Evolutionary conservation across 2,113 vertebrate species (phyloP), one percentile per base, ranked within the genome.

Genomic region (Varanus komodoensis): DNA sequence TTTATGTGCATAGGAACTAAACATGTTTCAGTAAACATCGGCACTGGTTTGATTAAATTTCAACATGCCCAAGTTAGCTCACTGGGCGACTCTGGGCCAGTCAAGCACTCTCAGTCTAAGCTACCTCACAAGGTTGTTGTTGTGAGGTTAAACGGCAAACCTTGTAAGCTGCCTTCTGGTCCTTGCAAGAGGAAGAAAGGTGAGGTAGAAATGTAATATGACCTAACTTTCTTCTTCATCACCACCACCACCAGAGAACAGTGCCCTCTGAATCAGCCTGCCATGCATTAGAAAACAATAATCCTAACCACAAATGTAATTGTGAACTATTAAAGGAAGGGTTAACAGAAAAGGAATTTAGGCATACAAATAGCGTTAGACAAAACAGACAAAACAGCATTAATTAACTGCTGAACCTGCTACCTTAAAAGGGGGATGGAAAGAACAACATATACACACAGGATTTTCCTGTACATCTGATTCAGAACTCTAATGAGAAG

Each of bases 51-150:
- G 21, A 77, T 14, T 0, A 9, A 75, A 29, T 0, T 21, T 0
- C 0, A 61, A 69, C 0, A 3, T 52, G 1, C 0, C 0, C 0
- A 32, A n/a, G 0, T 0, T 21, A 0, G 19, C 17, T 6, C 32
- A 38, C 38, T 44, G 38, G 3, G 38, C 3, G 38, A 44, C 38
- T 44, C 38, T 44, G 38, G 38, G 38, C 38, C 38, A 44, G 38
- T 44, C 38, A 44, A 2, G 38, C 38, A 44, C 38, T 44, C 38
- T 44, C 38, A 44, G 38, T 3, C 38, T 44, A 44, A 44, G 38
- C 38, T 44, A 44, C 38, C 38, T 44, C 38, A 44, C 38, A 44
- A 44, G 38, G 38, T 44, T 44, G 38, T 44, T 44, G 38, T 44
- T 44, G 38, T 44, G 38, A 44, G 38, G 38, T 44, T 44, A 44